phyloP scores from a whole-genome alignment of 2,113 vertebrate genomes.

The Trematocara unimaculatum region DNA sequence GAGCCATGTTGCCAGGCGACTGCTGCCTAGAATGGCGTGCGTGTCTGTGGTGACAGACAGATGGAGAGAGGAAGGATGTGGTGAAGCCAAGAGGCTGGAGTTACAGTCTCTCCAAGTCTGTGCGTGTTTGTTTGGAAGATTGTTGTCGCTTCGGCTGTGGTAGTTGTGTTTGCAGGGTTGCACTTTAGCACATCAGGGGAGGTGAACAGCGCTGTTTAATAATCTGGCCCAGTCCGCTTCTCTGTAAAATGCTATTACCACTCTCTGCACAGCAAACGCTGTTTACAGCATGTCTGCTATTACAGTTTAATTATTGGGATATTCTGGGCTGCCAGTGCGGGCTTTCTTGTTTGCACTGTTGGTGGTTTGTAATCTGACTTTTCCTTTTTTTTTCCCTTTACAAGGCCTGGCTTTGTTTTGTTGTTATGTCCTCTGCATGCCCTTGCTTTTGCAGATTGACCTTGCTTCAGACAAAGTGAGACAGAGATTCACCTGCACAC shows the following conservation, averaged over 20 bases:
- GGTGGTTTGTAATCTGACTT: slow-evolving; percentile 41
- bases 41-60: slow-evolving; percentile 59
- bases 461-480: slow-evolving; percentile 61
- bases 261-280: slow-evolving; percentile 14
- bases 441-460: slow-evolving; percentile 57
- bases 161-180: slow-evolving; percentile 42
- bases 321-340: slow-evolving; percentile 19
- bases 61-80: slow-evolving; percentile 60
- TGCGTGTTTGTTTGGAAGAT: slow-evolving; percentile 29
- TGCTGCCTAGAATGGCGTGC: slow-evolving; percentile 63
- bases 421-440: slow-evolving; percentile 30
- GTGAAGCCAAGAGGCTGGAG: slow-evolving; percentile 53
- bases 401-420: slow-evolving; percentile 34
- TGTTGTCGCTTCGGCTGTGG: slow-evolving; percentile 12
- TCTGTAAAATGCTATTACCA: slow-evolving; percentile 31
- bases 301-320: slow-evolving; percentile 46
- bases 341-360: slow-evolving; percentile 44
- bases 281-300: slow-evolving; percentile 40
- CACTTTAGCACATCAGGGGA: slow-evolving; percentile 53
- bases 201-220: slow-evolving; percentile 42
- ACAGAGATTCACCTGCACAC: slow-evolving; percentile 30
- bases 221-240: slow-evolving; percentile 18
- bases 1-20: slow-evolving; percentile 78
- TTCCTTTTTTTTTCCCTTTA: not conserved
- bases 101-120: slow-evolving; percentile 21